These are phyloP conservation scores for Macaria liturata DNA, from an alignment of 2,888 invertebrate genomes.

Conservation along the genomic window DNA sequence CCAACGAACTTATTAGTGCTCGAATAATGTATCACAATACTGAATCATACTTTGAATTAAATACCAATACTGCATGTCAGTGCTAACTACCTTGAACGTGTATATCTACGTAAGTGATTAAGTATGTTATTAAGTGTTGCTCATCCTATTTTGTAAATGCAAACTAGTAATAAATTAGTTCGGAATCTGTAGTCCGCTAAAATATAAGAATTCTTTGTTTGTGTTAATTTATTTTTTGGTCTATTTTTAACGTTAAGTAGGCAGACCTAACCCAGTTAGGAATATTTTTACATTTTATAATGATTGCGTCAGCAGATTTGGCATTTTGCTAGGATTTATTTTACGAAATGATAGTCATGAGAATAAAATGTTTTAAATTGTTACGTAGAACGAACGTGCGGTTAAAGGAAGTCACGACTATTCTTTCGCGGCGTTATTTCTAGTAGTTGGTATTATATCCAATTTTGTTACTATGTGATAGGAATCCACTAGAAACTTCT, in stretches of 20 bases:
- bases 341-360: too few relatives aligned
- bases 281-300: conserved; percentile 13
- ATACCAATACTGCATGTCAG: too few relatives aligned
- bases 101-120: conserved; percentile 9
- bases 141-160: conserved; percentile 23
- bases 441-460: too few relatives aligned
- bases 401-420: too few relatives aligned
- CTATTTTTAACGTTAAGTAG: conserved; percentile 31
- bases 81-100: neutral
- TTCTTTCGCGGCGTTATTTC: too few relatives aligned
- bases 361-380: too few relatives aligned
- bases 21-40: too few relatives aligned
- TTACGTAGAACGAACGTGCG: too few relatives aligned
- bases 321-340: conserved; percentile 7
- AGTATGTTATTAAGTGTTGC: conserved; percentile 3
- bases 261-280: conserved; percentile 21
- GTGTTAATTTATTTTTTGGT: conserved; percentile 25
- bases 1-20: too few relatives aligned
- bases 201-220: conserved; percentile 16
- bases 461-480: too few relatives aligned
- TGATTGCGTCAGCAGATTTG: conserved; percentile 19
- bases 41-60: too few relatives aligned
- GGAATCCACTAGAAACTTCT: too few relatives aligned
- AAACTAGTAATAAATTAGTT: conserved; percentile 31
- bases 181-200: conserved; percentile 13